These are phyloP conservation scores for Apocrypta bakeri DNA, from an alignment of 1,140 invertebrate species.

Conservation along the genomic window DNA sequence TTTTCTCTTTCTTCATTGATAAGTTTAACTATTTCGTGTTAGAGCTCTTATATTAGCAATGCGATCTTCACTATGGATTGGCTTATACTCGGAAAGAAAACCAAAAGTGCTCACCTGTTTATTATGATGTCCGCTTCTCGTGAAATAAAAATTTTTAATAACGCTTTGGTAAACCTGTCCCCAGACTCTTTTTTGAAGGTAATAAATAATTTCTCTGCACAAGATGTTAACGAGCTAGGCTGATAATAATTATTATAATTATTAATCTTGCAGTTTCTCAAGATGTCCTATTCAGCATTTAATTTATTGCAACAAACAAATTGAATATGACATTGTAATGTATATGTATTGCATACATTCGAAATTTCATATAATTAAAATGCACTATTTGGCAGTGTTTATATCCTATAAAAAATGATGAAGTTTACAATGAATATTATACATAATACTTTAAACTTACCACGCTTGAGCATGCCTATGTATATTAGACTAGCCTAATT, in stretches of 20 bases:
- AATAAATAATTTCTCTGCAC: slow-evolving; percentile 22
- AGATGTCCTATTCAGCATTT: slow-evolving; percentile 58
- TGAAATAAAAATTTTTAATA: slow-evolving; percentile 55
- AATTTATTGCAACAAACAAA: slow-evolving; percentile 55
- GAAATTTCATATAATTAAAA: too few species aligned
- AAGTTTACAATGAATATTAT: too few species aligned
- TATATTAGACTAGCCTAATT: too few species aligned
- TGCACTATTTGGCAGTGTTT: too few species aligned
- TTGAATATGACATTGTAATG: too few species aligned
- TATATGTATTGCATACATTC: background rate
- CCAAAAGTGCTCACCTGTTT: slow-evolving; percentile 52
- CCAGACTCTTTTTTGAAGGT: slow-evolving; percentile 58
- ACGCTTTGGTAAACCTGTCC: slow-evolving; percentile 53
- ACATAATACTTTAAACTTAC: too few species aligned
- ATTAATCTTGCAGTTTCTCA: slow-evolving; percentile 57
- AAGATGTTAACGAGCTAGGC: background rate
- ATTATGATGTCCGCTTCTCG: slow-evolving; percentile 52
- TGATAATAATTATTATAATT: background rate
- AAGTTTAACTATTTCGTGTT: background rate
- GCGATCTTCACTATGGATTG: slow-evolving; percentile 62
- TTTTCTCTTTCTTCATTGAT: background rate
- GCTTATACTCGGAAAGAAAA: slow-evolving; percentile 42
- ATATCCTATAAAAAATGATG: too few species aligned
- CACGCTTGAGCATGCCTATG: too few species aligned
- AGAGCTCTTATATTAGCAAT: slow-evolving; percentile 51